Evolutionary conservation across 1,140 invertebrate species (phyloP).

Genomic region (Asobara japonica): DNA sequence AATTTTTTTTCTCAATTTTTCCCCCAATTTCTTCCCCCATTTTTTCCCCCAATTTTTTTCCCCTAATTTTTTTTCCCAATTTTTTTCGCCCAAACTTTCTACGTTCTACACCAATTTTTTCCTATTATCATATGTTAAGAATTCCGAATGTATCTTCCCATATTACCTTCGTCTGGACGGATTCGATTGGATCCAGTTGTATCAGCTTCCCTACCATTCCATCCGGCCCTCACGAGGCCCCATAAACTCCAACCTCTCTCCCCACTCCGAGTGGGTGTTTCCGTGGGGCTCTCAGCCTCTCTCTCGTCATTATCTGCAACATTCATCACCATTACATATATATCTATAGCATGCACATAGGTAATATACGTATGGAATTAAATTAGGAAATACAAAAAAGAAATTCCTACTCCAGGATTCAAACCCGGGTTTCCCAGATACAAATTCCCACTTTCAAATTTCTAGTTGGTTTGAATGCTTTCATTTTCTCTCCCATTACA

Average conservation of each 20-base stretch:
- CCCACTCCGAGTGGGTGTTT: conserved; percentile 52
- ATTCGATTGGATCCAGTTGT: conserved; percentile 60
- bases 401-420: too few relatives aligned
- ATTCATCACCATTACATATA: too few relatives aligned
- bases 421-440: too few relatives aligned
- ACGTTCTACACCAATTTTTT: background rate
- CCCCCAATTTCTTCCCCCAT: background rate
- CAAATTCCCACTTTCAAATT: too few relatives aligned
- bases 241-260: conserved; percentile 68
- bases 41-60: background rate
- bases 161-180: conserved; percentile 60
- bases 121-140: background rate
- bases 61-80: too few relatives aligned
- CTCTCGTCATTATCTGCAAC: conserved; percentile 54
- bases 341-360: too few relatives aligned
- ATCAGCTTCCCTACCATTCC: conserved; percentile 62
- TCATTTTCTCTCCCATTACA: too few relatives aligned
- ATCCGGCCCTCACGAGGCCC: conserved; percentile 64
- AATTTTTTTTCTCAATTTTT: background rate
- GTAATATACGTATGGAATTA: background rate
- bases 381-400: background rate
- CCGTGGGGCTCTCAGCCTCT: conserved; percentile 53
- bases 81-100: background rate
- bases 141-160: conserved; percentile 10
- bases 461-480: too few relatives aligned